These are phyloP conservation scores for Anoplophora glabripennis DNA, from an alignment of 1,140 invertebrate genomes.

Conservation along the genomic window DNA sequence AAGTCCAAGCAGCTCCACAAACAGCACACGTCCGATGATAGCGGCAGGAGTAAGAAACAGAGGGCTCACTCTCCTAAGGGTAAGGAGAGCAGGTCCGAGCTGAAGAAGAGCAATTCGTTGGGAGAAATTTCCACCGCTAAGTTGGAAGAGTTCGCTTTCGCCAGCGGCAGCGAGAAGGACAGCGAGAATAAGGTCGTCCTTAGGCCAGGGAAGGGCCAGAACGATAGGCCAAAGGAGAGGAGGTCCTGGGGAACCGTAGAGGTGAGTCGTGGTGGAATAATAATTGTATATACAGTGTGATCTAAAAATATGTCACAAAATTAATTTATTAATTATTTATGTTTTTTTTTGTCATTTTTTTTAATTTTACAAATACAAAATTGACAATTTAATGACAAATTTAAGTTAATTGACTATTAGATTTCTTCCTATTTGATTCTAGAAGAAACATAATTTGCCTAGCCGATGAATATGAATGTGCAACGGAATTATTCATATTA, in stretches of 20 bases:
- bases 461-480: too few species aligned
- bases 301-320: too few species aligned
- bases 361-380: too few species aligned
- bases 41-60: slow-evolving; percentile 24
- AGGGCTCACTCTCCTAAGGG: slow-evolving; percentile 25
- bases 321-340: too few species aligned
- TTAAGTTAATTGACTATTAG: too few species aligned
- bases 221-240: slow-evolving; percentile 52
- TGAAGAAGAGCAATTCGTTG: slow-evolving; percentile 65
- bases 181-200: slow-evolving; percentile 35
- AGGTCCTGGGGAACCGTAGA: slow-evolving; percentile 64
- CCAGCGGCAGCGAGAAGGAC: slow-evolving; percentile 18
- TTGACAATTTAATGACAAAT: too few species aligned
- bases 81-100: slow-evolving; percentile 38
- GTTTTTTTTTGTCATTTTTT: too few species aligned
- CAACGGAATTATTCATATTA: too few species aligned
- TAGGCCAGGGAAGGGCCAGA: slow-evolving; percentile 33
- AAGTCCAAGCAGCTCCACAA: slow-evolving; percentile 42
- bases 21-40: slow-evolving; percentile 30
- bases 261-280: slow-evolving; percentile 39
- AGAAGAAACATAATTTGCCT: too few species aligned
- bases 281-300: background rate
- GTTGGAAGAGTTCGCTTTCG: slow-evolving; percentile 57
- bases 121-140: slow-evolving; percentile 70
- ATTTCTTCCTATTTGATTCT: too few species aligned